phyloP scores from a whole-genome alignment of 2,797 vertebrate genomes.

The Mus spretus region DNA sequence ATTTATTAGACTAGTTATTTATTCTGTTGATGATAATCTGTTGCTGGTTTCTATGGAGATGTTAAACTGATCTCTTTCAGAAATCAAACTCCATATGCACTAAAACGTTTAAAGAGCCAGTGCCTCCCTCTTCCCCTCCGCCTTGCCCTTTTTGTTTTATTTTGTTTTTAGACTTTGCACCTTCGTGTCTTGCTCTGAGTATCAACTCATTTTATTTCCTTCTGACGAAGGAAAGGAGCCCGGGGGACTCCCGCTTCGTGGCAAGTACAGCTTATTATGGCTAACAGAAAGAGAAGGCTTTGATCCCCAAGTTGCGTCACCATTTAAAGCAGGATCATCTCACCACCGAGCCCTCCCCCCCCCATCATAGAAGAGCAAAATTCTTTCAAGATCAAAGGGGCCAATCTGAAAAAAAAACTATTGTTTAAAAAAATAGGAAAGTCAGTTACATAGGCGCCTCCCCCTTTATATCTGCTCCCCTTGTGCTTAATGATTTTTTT shows the following conservation, averaged over 20 bases:
- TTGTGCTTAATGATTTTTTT: slow-evolving; percentile 86
- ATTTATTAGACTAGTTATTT: slow-evolving; percentile 95
- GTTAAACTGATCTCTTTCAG: slow-evolving; percentile 94
- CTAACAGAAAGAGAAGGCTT: slow-evolving; percentile 89
- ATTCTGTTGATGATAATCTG: slow-evolving; percentile 95
- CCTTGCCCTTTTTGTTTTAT: neutral
- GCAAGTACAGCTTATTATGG: slow-evolving; percentile 89
- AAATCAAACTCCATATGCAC: slow-evolving; percentile 93
- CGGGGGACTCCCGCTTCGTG: slow-evolving; percentile 85
- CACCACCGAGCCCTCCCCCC: slow-evolving; percentile 83
- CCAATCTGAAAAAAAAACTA: slow-evolving; percentile 84
- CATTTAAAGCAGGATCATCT: slow-evolving; percentile 91
- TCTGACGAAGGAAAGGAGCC: slow-evolving; percentile 85
- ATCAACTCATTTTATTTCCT: slow-evolving; percentile 85
- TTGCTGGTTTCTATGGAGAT: slow-evolving; percentile 95
- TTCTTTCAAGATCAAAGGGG: slow-evolving; percentile 92
- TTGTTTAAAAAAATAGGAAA: slow-evolving; percentile 87
- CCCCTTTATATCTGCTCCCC: slow-evolving; percentile 86
- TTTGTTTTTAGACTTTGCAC: slow-evolving; percentile 87
- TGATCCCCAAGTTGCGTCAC: slow-evolving; percentile 90
- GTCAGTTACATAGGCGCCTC: slow-evolving; percentile 85
- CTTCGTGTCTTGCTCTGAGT: slow-evolving; percentile 81
- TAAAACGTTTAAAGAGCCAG: slow-evolving; percentile 92
- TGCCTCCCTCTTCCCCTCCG: slow-evolving; percentile 75
- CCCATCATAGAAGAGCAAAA: slow-evolving; percentile 89